Evolutionary conservation across 2,888 invertebrate genomes (phyloP).

Genomic region (Keiferia lycopersicella): DNA sequence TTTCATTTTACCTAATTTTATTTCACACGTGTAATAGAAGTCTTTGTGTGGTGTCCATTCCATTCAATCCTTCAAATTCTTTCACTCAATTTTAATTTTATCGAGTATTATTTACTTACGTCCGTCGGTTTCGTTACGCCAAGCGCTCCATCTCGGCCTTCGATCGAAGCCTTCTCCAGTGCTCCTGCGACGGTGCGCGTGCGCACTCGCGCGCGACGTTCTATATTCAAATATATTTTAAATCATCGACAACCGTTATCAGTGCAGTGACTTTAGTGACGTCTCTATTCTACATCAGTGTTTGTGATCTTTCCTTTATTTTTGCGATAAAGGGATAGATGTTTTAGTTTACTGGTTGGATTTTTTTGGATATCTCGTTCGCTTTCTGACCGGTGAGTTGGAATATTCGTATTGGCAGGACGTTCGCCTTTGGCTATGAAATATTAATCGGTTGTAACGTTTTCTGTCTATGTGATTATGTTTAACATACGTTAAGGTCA

Average conservation of each 20-base stretch:
- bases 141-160: conserved; percentile 58
- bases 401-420: conserved; percentile 30
- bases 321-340: conserved; percentile 66
- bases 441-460: conserved; percentile 24
- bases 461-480: conserved; percentile 16
- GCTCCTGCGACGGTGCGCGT: conserved; percentile 57
- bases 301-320: conserved; percentile 66
- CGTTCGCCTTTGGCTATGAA: conserved; percentile 30
- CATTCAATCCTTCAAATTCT: not conserved
- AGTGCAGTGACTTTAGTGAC: conserved; percentile 50
- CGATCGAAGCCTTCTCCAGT: conserved; percentile 60
- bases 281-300: conserved; percentile 37
- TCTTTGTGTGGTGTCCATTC: not conserved
- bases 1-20: not conserved
- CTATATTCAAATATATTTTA: conserved; percentile 32
- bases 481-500: conserved; percentile 18
- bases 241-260: conserved; percentile 26
- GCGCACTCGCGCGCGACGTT: conserved; percentile 63
- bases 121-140: conserved; percentile 46
- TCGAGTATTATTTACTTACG: conserved; percentile 8
- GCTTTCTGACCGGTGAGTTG: conserved; percentile 36
- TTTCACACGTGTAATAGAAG: no score
- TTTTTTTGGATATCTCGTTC: conserved; percentile 49
- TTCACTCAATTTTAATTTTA: not conserved
- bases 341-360: conserved; percentile 44